Evolutionary conservation across 1,140 invertebrate species (phyloP), one percentile per base, ranked within the genome.

Genomic region (Aethina tumida): DNA sequence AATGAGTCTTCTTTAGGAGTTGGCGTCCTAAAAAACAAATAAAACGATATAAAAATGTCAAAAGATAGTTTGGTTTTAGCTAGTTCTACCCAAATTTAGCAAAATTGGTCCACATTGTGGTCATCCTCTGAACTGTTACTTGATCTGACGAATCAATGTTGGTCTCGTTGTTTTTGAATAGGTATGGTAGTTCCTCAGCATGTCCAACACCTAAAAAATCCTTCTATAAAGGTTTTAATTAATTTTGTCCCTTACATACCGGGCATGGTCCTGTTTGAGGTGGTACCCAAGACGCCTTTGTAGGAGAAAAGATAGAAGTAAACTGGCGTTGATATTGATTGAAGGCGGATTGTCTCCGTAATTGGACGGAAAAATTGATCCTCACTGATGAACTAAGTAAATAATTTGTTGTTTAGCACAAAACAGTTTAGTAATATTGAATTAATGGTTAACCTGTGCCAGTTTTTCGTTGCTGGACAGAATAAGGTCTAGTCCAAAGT

Each of bases 31-130:
- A 19, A 39, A 38, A 34, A 7, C 20, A 33, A 10, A 13, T 17
- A 43, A 39, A 32, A 14, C 9, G 9, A 29, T 9, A 39, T 3
- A 31, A 30, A 18, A 24, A 43, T 16, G 13, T 8, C 2, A n/a
- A n/a, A n/a, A n/a, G n/a, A n/a, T n/a, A n/a, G n/a, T n/a, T n/a
- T n/a, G n/a, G n/a, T n/a, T n/a, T 14, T 15, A 19, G 9, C 10
- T 10, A 14, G 5, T 27, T 26, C 32, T 29, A 43, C 41, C 35
- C 35, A 26, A 4, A 7, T 32, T 25, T 43, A 10, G 35, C 41
- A 29, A 43, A 43, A 26, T 43, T 43, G 5, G 41, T 43, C 41
- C 41, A 43, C 16, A 43, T 22, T 24, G 24, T 37, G 8, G 34
- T 25, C 25, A 43, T 19, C 4, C 30, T 36, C 14, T 13, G 14